These are phyloP conservation scores for Lagorchestes hirsutus DNA, from an alignment of 2,797 vertebrate genomes.

Conservation along the genomic window DNA sequence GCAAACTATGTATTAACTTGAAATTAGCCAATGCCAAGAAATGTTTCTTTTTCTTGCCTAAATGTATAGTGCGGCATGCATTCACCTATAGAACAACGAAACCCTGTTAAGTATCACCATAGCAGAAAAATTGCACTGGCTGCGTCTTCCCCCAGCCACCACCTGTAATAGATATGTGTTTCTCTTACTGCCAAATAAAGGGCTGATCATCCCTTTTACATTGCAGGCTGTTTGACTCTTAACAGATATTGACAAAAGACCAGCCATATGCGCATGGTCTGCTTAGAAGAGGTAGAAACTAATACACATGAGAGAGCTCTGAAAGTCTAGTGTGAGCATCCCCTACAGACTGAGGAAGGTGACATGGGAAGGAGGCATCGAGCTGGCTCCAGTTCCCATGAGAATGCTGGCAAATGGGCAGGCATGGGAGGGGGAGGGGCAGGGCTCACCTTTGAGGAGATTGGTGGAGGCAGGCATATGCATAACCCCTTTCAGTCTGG, in stretches of 20 bases:
- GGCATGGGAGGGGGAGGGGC: neutral
- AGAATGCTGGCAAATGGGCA: neutral
- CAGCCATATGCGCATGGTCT: neutral
- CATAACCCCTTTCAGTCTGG: too few relatives aligned
- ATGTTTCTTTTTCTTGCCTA: slow-evolving; percentile 72
- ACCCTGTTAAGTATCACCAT: slow-evolving; percentile 41
- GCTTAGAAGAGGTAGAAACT: neutral
- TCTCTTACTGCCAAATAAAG: slow-evolving; percentile 72
- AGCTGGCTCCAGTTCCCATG: slow-evolving; percentile 7
- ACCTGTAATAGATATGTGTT: slow-evolving; percentile 45
- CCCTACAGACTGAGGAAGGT: neutral
- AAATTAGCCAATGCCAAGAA: slow-evolving; percentile 58
- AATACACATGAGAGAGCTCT: neutral
- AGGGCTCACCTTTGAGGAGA: neutral
- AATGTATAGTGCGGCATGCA: slow-evolving; percentile 69
- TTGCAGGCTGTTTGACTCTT: slow-evolving; percentile 16
- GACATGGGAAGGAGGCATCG: neutral
- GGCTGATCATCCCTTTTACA: neutral
- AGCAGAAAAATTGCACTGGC: slow-evolving; percentile 29
- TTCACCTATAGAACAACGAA: slow-evolving; percentile 75
- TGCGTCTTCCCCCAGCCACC: slow-evolving; percentile 25
- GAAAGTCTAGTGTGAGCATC: slow-evolving; percentile 2
- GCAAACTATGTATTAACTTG: slow-evolving; percentile 65
- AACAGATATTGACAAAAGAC: neutral
- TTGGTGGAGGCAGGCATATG: too few relatives aligned